A percentile compares a stretch with the other conserved stretches of the same genome.
Evolutionary conservation across 1,140 invertebrate species (phyloP).

Genomic region (Steinernema khuongi): DNA sequence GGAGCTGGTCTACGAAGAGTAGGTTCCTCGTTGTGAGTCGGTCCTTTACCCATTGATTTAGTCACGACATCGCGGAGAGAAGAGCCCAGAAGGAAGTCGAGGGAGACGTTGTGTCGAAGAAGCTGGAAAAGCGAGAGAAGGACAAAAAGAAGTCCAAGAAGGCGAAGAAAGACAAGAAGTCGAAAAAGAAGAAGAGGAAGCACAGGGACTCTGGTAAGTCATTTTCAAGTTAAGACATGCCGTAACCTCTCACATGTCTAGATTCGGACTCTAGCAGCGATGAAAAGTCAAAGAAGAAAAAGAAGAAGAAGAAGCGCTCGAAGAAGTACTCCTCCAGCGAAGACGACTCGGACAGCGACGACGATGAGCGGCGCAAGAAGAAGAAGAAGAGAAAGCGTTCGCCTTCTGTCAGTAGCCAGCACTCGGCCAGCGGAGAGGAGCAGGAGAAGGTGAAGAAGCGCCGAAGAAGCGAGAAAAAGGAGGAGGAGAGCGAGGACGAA

Average conservation of each 20-base stretch:
- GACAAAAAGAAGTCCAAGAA: conserved; percentile 28
- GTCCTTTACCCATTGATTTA: conserved; percentile 22
- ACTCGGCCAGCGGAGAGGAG: conserved; percentile 17
- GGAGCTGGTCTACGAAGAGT: conserved; percentile 44
- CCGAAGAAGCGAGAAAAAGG: conserved; percentile 25
- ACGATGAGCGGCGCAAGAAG: conserved; percentile 39
- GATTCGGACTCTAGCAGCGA: not conserved
- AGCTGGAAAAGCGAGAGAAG: conserved; percentile 5
- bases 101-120: conserved; percentile 30
- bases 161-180: conserved; percentile 29
- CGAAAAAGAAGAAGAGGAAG: conserved; percentile 49
- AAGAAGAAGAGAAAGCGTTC: conserved; percentile 22
- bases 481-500: conserved; percentile 43
- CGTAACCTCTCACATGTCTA: not conserved
- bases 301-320: conserved; percentile 36
- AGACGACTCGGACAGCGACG: no score
- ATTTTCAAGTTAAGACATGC: not conserved
- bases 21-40: conserved; percentile 20
- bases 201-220: conserved; percentile 5
- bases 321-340: no score
- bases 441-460: conserved; percentile 22
- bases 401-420: not conserved
- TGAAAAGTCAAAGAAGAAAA: conserved; percentile 33
- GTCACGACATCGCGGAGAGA: conserved; percentile 37
- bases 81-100: conserved; percentile 24